A percentile compares a stretch with the other conserved stretches of the same genome.
Conservation (phyloP, 2,113 vertebrate species). For the Himantopus leucocephalus region DNA sequence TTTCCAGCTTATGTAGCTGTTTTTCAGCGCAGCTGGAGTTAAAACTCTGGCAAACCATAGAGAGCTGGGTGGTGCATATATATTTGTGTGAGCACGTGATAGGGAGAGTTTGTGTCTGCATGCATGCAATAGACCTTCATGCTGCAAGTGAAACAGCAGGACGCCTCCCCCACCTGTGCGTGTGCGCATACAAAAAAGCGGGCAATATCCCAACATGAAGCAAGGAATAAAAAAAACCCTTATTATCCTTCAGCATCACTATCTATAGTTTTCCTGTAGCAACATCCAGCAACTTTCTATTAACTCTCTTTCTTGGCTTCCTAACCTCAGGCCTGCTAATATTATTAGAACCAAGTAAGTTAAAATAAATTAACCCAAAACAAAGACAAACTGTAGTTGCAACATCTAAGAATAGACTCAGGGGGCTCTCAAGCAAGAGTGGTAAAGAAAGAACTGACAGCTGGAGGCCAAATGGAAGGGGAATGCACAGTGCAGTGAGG, state of each 20-base stretch:
- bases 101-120: background rate
- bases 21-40: conserved; percentile 19
- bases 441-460: background rate
- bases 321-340: conserved; percentile 15
- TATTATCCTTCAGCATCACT: background rate
- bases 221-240: background rate
- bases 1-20: background rate
- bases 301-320: background rate
- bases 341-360: background rate
- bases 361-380: conserved; percentile 34
- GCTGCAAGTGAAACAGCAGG: background rate
- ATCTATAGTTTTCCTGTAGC: background rate
- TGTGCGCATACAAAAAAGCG: background rate
- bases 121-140: background rate
- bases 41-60: background rate
- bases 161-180: background rate
- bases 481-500: background rate
- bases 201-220: background rate
- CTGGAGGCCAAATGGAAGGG: background rate
- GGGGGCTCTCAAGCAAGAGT: background rate
- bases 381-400: background rate
- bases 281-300: background rate
- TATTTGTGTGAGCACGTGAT: background rate
- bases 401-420: background rate
- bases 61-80: background rate